Evolutionary conservation across 2,113 vertebrate species (phyloP).

Genomic region (Scophthalmus maximus): DNA sequence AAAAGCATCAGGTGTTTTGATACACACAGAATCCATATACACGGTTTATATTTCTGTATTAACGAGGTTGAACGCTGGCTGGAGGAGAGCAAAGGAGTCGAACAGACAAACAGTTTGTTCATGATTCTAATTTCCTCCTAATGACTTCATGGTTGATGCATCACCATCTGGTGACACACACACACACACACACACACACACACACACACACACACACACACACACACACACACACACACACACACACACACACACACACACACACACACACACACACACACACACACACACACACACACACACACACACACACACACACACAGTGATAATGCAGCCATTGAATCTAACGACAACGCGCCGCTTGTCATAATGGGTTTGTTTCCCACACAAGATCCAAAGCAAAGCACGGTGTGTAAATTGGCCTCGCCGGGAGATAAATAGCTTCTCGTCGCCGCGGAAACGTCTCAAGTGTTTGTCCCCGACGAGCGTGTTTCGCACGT

Average conservation of each 20-base stretch:
- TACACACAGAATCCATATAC: too few species aligned
- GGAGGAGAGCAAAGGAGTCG: slow-evolving; percentile 42
- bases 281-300: slow-evolving; percentile 38
- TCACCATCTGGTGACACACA: slow-evolving; percentile 68
- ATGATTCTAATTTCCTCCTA: slow-evolving; percentile 66
- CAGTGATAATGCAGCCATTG: slow-evolving; percentile 62
- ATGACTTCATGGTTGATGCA: slow-evolving; percentile 55
- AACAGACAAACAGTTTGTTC: slow-evolving; percentile 55
- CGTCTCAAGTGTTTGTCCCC: slow-evolving; percentile 42
- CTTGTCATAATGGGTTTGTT: slow-evolving; percentile 66
- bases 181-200: slow-evolving; percentile 36
- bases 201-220: slow-evolving; percentile 34
- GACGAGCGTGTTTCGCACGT: slow-evolving; percentile 5
- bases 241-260: slow-evolving; percentile 38
- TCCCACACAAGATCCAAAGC: slow-evolving; percentile 37
- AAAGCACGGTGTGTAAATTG: slow-evolving; percentile 61
- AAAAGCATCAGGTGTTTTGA: slow-evolving; percentile 35
- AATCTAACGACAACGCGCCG: slow-evolving; percentile 60
- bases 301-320: slow-evolving; percentile 29
- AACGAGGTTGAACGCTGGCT: background rate
- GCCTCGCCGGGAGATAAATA: slow-evolving; percentile 34
- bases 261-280: slow-evolving; percentile 27
- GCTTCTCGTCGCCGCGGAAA: slow-evolving; percentile 41
- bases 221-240: slow-evolving; percentile 30
- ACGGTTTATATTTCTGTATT: slow-evolving; percentile 3